Base-by-base conservation (phyloP, 2,888 invertebrate species). In the Papilio demoleus region DNA sequence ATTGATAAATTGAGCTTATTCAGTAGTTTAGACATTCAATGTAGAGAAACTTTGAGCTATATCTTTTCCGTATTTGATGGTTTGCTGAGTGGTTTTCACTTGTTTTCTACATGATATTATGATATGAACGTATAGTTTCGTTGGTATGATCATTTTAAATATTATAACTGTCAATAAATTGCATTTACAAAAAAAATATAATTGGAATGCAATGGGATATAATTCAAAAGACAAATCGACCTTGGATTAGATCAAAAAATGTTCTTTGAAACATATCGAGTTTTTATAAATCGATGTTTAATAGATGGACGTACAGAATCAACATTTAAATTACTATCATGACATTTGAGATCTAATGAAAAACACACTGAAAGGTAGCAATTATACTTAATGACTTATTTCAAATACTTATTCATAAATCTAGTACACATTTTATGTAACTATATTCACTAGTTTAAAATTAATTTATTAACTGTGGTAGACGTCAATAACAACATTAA, bases 321-420 rank as follows among this genome's bases (percentile, higher is more conserved):
- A 19, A 19, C 9, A 45, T 8, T 56, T 9, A 6, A 31, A 53
- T 53, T 53, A 53, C n/a, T 27, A 17, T 56, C 27, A 11, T 31
- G 53, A 56, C 53, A 56, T 56, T 56, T n/a, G 24, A 31, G 31
- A n/a, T 27, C 27, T 17, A 31, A 53, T 53, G n/a, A 53, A 53
- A 31, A 53, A 53, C 22, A 24, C 27, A 2, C 14, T 27, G 2
- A 27, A 53, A n/a, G 24, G 24, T 50, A 24, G 53, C 53, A 27
- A 14, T 14, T 14, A 53, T 27, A 53, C 14, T 38, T 3, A 38
- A 40, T 19, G 9, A 45, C 9, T 31, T 0, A 27, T 56, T 31
- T 31, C 9, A 31, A 47, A 47, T 12, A 47, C 19, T 22, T 12
- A 47, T 47, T 22, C 47, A 12, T 11, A 47, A 22, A 9, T 47